These are phyloP conservation scores for Eueremaeus valkanovi DNA, from an alignment of 2,888 invertebrate species.

Conservation along the genomic window DNA sequence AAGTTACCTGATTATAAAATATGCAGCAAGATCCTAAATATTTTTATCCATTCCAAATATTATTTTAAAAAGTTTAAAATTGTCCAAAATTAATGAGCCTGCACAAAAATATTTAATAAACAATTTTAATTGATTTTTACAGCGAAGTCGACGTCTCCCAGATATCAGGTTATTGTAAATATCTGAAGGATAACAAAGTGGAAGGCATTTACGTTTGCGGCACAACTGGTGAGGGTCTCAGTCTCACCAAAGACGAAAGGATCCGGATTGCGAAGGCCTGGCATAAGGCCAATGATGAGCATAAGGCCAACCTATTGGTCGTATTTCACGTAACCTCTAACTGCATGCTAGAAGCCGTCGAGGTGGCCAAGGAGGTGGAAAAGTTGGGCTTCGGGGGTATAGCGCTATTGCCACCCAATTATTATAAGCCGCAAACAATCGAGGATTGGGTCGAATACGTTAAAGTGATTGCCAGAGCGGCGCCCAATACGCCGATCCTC, in stretches of 20 bases:
- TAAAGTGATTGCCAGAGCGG: constrained; percentile 63
- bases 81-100: too few relatives aligned
- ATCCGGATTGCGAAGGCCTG: constrained; percentile 62
- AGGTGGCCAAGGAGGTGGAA: constrained; percentile 66
- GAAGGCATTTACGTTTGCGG: constrained; percentile 68
- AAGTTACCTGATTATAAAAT: too few relatives aligned
- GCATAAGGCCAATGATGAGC: constrained; percentile 56
- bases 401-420: constrained; percentile 70
- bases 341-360: constrained; percentile 30
- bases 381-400: constrained; percentile 63
- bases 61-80: too few relatives aligned
- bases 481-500: constrained; percentile 69
- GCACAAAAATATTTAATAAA: too few relatives aligned
- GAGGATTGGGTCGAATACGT: constrained; percentile 65
- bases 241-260: constrained; percentile 63
- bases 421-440: constrained; percentile 64
- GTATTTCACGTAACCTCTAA: constrained; percentile 56
- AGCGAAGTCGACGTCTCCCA: constrained; percentile 56
- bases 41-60: too few relatives aligned
- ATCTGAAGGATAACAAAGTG: constrained; percentile 61
- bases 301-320: constrained; percentile 60
- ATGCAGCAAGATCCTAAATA: too few relatives aligned
- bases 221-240: constrained; percentile 71
- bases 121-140: too few relatives aligned
- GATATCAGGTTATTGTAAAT: constrained; percentile 64